Conservation (phyloP, 2,888 invertebrate genomes). For the Drosophila formosana region DNA sequence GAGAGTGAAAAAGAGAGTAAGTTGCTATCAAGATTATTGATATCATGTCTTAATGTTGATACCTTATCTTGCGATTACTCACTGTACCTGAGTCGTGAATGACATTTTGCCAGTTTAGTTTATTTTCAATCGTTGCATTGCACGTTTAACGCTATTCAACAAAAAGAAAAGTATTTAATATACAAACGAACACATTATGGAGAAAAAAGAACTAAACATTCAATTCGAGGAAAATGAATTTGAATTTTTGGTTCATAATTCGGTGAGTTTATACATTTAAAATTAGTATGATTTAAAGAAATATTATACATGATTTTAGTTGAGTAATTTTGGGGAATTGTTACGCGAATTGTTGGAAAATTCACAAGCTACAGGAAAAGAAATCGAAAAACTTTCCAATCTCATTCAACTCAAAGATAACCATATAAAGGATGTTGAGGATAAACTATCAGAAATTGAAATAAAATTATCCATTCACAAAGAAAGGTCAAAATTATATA, state of each 20-base stretch:
- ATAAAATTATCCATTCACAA: constrained; percentile 1
- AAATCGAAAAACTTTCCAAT: background rate
- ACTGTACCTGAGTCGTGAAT: no score
- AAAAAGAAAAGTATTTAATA: no score
- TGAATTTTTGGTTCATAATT: background rate
- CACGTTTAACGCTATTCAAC: no score
- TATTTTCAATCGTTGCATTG: no score
- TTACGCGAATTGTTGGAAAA: background rate
- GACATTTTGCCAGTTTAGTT: background rate
- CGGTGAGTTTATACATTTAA: background rate
- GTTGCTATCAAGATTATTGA: no score
- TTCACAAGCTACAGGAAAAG: background rate
- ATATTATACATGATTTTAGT: no score
- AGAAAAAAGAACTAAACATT: background rate
- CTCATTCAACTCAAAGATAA: background rate
- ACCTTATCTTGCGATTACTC: no score
- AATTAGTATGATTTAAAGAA: background rate
- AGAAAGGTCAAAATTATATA: background rate
- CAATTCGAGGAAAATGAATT: background rate
- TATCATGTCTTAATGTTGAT: background rate
- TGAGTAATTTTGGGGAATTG: no score
- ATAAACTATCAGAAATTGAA: background rate
- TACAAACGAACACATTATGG: no score
- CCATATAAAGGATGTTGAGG: background rate
- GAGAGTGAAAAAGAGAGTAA: no score